A percentile compares a stretch with the other conserved stretches of the same genome.
Evolutionary conservation across 2,888 invertebrate species (phyloP).

Genomic region (Ophion ellenae): DNA sequence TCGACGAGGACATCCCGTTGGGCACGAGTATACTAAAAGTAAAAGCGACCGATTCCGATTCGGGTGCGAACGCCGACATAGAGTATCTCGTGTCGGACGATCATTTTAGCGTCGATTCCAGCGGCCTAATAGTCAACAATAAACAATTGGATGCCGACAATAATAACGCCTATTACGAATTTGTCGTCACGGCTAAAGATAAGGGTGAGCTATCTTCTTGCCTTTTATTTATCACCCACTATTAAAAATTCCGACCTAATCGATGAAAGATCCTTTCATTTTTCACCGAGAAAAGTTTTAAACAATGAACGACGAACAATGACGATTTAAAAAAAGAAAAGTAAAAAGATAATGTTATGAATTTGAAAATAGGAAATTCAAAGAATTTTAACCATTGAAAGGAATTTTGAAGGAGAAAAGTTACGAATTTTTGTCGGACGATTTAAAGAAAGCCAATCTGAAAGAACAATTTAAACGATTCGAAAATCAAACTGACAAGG

Average conservation of each 20-base stretch:
- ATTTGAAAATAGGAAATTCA: too few species aligned
- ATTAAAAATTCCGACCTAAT: not conserved
- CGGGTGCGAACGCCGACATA: slow-evolving; percentile 97
- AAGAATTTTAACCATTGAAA: too few species aligned
- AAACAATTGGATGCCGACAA: slow-evolving; percentile 98
- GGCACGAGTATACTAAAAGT: slow-evolving; percentile 97
- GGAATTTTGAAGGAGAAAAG: too few species aligned
- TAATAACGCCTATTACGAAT: slow-evolving; percentile 98
- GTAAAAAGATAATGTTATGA: too few species aligned
- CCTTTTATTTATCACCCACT: not conserved
- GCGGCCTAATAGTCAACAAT: slow-evolving; percentile 96
- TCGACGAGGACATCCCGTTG: slow-evolving; percentile 96
- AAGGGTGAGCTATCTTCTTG: slow-evolving; percentile 86
- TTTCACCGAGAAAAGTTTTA: too few species aligned
- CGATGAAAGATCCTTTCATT: too few species aligned
- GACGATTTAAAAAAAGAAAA: too few species aligned
- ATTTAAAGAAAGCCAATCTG: too few species aligned
- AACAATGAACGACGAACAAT: too few species aligned
- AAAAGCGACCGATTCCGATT: slow-evolving; percentile 97
- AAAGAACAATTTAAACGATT: too few species aligned
- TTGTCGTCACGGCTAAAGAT: slow-evolving; percentile 96
- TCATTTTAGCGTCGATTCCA: slow-evolving; percentile 97
- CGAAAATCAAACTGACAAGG: too few species aligned
- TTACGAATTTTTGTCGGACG: too few species aligned
- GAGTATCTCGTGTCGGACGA: slow-evolving; percentile 96